Evolutionary conservation across 1,140 invertebrate species (phyloP), one percentile per base, ranked within the genome.

Genomic region (Ips nitidus): DNA sequence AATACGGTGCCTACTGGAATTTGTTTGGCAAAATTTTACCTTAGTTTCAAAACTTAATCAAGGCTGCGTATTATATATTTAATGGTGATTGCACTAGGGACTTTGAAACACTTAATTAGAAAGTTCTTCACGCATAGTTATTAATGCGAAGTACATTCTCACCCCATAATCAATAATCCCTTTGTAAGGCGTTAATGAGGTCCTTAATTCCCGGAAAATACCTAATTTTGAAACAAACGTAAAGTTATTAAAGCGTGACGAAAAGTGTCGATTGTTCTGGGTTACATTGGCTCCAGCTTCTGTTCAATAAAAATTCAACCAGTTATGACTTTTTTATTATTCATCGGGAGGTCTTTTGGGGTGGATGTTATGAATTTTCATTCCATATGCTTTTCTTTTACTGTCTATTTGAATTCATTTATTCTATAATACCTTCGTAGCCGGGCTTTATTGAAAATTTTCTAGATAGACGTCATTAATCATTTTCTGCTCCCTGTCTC

Each of bases 401-500:
- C 64, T 66, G 64, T 66, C 64, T 66, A 66, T 66, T 66, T 66
- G 64, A 66, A 66, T 66, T 66, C 64, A 66, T 66, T 66, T 66
- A 66, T 66, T 66, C 64, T 66, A 66, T 57, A 66, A 66, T 66
- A 58, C 40, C 64, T 57, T 22, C 62, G 52, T 65, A 42, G 52
- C 62, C 52, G 39, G 60, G 62, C 62, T 65, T 65, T 65, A 65
- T 65, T 65, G 62, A 65, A 65, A 65, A 41, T 65, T 65, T 65
- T 65, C 62, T 65, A 65, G 62, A 65, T 65, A 55, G 62, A 47
- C 42, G 62, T 55, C 62, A 65, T 65, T 65, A 65, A 65, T 65
- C 62, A 65, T 65, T 65, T 65, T 53, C 52, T 40, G 40, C 22
- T 53, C 39, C 52, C 52, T 65, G 52, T 40, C n/a, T 55, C 39